Conservation (phyloP, 2,797 vertebrate genomes). For the Peromyscus attwateri region DNA sequence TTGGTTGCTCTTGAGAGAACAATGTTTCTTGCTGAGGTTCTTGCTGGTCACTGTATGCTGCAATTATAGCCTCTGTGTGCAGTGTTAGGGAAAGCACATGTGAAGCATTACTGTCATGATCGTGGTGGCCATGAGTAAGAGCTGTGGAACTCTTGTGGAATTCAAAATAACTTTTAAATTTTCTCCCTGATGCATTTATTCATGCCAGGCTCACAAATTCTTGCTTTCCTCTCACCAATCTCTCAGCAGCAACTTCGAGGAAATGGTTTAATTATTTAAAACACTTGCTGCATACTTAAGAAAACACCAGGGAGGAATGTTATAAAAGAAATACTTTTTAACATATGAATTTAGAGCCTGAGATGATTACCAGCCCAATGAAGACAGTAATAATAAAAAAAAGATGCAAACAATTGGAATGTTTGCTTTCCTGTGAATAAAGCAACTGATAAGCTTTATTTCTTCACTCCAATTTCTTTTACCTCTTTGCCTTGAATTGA, state of each 20-base stretch:
- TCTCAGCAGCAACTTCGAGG: constrained; percentile 35
- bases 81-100: not conserved
- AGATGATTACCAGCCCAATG: not conserved
- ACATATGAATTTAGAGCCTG: constrained; percentile 30
- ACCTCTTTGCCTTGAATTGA: not conserved
- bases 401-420: not conserved
- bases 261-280: constrained; percentile 71
- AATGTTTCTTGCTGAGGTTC: not conserved
- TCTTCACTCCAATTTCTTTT: not conserved
- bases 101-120: not conserved
- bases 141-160: not conserved
- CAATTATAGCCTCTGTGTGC: not conserved
- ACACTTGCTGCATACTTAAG: constrained; percentile 46
- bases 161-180: constrained; percentile 22
- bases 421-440: not conserved
- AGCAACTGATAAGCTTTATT: not conserved
- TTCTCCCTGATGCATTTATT: constrained; percentile 34
- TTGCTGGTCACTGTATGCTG: not conserved
- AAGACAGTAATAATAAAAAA: not conserved
- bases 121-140: not conserved
- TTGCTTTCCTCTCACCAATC: not conserved
- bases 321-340: constrained; percentile 50
- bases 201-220: constrained; percentile 9
- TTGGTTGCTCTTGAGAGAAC: not conserved
- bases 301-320: constrained; percentile 38